phyloP scores from a whole-genome alignment of 2,888 invertebrate species.

The Hydrotaea cyrtoneurina region DNA sequence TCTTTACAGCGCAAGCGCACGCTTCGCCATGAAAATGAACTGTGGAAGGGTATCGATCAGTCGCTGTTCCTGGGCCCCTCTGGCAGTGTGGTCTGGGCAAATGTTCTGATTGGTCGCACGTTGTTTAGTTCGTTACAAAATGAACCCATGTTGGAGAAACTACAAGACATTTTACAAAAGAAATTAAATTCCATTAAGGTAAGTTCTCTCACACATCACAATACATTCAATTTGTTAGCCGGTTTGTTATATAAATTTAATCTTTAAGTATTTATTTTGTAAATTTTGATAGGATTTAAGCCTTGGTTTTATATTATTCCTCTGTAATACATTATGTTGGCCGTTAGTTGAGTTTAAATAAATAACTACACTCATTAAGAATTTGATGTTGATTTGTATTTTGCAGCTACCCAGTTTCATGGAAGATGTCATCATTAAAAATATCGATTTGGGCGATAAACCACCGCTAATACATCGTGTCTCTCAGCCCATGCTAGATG shows the following conservation, averaged over 20 bases:
- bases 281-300: no score
- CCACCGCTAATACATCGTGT: constrained; percentile 85
- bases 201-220: not conserved
- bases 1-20: constrained; percentile 75
- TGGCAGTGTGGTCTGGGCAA: constrained; percentile 80
- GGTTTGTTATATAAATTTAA: no score
- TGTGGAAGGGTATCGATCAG: constrained; percentile 81
- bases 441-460: constrained; percentile 86
- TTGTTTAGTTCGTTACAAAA: constrained; percentile 78
- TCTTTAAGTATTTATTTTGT: no score
- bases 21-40: constrained; percentile 78
- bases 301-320: no score
- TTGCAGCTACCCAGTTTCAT: constrained; percentile 90
- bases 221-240: no score
- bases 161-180: constrained; percentile 79
- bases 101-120: constrained; percentile 79
- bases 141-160: constrained; percentile 73
- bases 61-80: constrained; percentile 79
- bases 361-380: no score
- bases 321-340: no score
- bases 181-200: constrained; percentile 80
- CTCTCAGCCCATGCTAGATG: constrained; percentile 86
- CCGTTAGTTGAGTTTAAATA: no score
- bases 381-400: constrained; percentile 13
- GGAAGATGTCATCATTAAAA: constrained; percentile 88